These are phyloP conservation scores for Scaptomyza tumidula DNA, from an alignment of 2,888 invertebrate species.

Conservation along the genomic window DNA sequence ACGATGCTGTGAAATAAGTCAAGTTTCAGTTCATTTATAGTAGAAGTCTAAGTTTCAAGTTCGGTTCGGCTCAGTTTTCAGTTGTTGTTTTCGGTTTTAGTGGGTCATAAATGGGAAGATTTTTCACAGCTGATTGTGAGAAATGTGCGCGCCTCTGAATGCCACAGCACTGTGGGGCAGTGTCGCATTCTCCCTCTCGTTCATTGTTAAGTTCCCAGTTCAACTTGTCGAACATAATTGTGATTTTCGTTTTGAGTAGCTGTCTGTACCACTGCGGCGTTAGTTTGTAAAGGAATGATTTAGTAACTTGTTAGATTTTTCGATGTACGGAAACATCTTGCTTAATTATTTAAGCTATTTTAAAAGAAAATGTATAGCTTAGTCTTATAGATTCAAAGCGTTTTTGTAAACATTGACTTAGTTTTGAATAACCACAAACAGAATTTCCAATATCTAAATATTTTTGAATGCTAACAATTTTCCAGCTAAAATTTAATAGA, in stretches of 20 bases:
- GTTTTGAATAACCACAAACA: too few relatives aligned
- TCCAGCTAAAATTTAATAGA: too few relatives aligned
- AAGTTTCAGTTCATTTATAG: conserved; percentile 21
- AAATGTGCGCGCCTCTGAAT: conserved; percentile 67
- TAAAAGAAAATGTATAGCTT: too few relatives aligned
- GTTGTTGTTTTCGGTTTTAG: conserved; percentile 61
- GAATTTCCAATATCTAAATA: too few relatives aligned
- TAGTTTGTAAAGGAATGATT: not conserved
- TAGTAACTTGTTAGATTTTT: not conserved
- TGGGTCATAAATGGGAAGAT: conserved; percentile 79
- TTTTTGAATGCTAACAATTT: too few relatives aligned
- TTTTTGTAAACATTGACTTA: too few relatives aligned
- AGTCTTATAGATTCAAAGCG: too few relatives aligned
- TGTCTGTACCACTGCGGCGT: conserved; percentile 19
- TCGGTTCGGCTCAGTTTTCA: conserved; percentile 38
- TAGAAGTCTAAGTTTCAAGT: conserved; percentile 6
- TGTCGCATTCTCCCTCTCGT: conserved; percentile 3
- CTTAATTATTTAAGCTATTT: too few relatives aligned
- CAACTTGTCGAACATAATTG: conserved; percentile 31
- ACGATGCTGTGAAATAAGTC: conserved; percentile 52
- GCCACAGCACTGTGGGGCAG: conserved; percentile 56
- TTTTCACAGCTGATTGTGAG: conserved; percentile 82
- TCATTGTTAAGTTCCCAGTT: conserved; percentile 17
- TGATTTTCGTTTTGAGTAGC: conserved; percentile 31
- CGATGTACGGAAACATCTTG: too few relatives aligned